Conservation (phyloP, 1,140 invertebrate genomes). For the Pygmarrhopalites habei region DNA sequence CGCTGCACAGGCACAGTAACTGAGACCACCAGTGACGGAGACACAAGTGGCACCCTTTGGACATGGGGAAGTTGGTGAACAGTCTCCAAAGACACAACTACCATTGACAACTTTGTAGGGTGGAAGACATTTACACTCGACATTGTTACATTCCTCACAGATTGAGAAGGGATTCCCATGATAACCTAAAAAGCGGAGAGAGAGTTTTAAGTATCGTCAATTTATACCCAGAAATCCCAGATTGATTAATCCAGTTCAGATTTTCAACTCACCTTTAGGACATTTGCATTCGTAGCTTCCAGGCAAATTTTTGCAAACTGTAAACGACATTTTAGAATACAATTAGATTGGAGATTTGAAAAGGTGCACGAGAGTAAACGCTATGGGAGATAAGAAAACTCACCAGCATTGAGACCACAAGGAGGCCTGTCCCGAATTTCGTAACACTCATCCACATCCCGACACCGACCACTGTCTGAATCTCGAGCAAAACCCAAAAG, state of each 20-base stretch:
- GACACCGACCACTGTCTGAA: conserved; percentile 60
- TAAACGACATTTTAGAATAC: too few relatives aligned
- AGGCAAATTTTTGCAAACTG: conserved; percentile 84
- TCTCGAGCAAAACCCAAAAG: conserved; percentile 72
- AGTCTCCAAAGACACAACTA: conserved; percentile 69
- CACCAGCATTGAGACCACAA: conserved; percentile 67
- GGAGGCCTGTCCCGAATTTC: conserved; percentile 61
- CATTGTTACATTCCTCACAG: conserved; percentile 74
- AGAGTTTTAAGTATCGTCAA: too few relatives aligned
- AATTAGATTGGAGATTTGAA: too few relatives aligned
- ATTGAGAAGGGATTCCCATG: conserved; percentile 75
- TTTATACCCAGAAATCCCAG: too few relatives aligned
- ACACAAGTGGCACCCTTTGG: conserved; percentile 77
- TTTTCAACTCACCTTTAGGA: too few relatives aligned
- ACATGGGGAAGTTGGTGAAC: conserved; percentile 66
- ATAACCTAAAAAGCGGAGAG: too few relatives aligned
- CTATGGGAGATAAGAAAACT: too few relatives aligned
- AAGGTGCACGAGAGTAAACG: too few relatives aligned
- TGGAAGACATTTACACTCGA: conserved; percentile 75
- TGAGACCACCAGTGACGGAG: conserved; percentile 77
- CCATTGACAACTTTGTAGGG: conserved; percentile 75
- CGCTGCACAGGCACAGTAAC: conserved; percentile 79
- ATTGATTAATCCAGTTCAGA: too few relatives aligned
- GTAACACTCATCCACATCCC: conserved; percentile 82
- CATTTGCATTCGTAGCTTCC: conserved; percentile 92